Conservation (phyloP, 2,113 vertebrate species). For the Ursus arctos region DNA sequence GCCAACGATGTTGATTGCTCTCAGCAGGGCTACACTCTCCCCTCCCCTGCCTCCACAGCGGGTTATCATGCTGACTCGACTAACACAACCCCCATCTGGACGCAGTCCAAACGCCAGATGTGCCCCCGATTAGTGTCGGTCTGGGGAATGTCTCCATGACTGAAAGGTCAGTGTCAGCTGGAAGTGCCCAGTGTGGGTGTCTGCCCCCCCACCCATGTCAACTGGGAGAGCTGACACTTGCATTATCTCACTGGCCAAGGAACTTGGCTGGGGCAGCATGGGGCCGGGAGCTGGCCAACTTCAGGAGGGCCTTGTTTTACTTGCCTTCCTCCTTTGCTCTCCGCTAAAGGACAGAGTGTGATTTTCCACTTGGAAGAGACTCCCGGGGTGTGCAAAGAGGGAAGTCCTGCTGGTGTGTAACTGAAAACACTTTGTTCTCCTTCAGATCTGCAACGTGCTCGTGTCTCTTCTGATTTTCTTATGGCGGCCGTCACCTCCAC, state of each 20-base stretch:
- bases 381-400: conserved; percentile 53
- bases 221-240: conserved; percentile 52
- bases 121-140: conserved; percentile 80
- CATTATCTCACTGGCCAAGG: conserved; percentile 56
- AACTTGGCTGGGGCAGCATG: background rate
- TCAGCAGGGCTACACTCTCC: background rate
- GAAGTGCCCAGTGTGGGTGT: conserved; percentile 68
- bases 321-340: conserved; percentile 15
- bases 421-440: conserved; percentile 61
- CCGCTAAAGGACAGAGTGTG: background rate
- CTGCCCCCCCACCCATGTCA: conserved; percentile 52
- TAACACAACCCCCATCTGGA: conserved; percentile 80
- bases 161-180: conserved; percentile 81
- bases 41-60: conserved; percentile 19
- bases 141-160: conserved; percentile 81
- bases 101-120: conserved; percentile 80
- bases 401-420: conserved; percentile 51
- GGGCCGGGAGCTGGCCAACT: background rate
- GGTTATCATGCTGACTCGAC: conserved; percentile 79
- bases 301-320: conserved; percentile 46
- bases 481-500: background rate
- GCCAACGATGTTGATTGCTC: conserved; percentile 38
- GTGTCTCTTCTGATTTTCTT: conserved; percentile 70
- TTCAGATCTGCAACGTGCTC: conserved; percentile 53
- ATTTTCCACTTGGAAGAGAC: conserved; percentile 72